phyloP scores from a whole-genome alignment of 2,113 vertebrate species.

The Acanthochromis polyacanthus region DNA sequence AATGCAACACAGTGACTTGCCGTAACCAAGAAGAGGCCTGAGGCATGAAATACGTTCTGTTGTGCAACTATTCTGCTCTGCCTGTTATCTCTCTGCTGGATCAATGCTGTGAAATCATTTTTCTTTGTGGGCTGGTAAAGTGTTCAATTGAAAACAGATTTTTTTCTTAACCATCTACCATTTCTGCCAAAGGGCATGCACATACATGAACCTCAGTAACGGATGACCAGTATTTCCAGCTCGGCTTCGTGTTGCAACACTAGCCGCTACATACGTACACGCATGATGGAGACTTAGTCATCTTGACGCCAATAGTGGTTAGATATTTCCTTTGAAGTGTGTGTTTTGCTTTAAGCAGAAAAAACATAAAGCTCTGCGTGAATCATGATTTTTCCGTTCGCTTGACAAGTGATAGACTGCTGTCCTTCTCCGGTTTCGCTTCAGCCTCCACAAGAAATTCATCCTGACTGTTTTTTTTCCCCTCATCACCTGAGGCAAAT shows the following conservation, averaged over 20 bases:
- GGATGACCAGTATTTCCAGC: conserved; percentile 26
- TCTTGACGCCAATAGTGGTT: not conserved
- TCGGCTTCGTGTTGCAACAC: conserved; percentile 35
- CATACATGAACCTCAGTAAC: conserved; percentile 25
- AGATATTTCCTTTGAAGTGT: not conserved
- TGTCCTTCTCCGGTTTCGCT: conserved; percentile 2
- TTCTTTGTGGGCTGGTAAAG: conserved; percentile 9
- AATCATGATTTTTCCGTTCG: not conserved
- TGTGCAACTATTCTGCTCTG: conserved; percentile 21
- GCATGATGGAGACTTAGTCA: conserved; percentile 19
- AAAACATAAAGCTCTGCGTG: not conserved
- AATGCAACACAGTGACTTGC: not conserved
- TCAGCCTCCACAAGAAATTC: conserved; percentile 26
- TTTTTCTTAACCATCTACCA: not conserved
- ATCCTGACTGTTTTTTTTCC: conserved; percentile 18
- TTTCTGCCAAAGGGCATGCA: conserved; percentile 53
- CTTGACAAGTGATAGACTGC: not conserved
- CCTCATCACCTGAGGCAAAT: conserved; percentile 60
- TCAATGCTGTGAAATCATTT: conserved; percentile 28
- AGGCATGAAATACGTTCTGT: conserved; percentile 17
- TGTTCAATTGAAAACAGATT: conserved; percentile 40
- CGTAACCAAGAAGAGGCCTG: not conserved
- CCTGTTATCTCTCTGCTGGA: conserved; percentile 32
- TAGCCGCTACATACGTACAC: not conserved
- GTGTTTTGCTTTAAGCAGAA: not conserved